phyloP scores from a whole-genome alignment of 2,888 invertebrate species.

The Slavum lentiscoides region DNA sequence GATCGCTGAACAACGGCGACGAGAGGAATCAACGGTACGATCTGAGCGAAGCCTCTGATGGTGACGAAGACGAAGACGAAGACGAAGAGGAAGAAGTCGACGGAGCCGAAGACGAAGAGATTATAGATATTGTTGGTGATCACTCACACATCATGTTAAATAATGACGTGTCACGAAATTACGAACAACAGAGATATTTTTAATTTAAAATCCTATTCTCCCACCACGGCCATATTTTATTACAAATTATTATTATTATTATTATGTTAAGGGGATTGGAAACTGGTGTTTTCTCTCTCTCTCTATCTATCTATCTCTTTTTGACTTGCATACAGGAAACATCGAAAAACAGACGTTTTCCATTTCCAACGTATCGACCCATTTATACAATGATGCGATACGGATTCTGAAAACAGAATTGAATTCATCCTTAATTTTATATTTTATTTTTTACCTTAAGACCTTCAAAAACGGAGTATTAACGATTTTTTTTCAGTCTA shows the following conservation, averaged over 20 bases:
- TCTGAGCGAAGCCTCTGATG: conserved; percentile 21
- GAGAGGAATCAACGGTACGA: conserved; percentile 28
- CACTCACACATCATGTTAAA: conserved; percentile 20
- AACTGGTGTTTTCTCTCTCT: too few species aligned
- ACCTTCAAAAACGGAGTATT: too few species aligned
- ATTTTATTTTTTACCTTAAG: too few species aligned
- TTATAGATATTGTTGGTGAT: conserved; percentile 58
- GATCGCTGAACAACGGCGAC: conserved; percentile 17
- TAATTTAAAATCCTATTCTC: neutral
- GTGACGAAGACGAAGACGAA: conserved; percentile 40
- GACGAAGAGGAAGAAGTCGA: conserved; percentile 51
- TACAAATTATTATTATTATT: neutral
- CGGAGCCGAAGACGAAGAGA: conserved; percentile 57
- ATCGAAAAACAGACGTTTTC: too few species aligned
- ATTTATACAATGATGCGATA: too few species aligned
- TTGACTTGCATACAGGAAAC: too few species aligned
- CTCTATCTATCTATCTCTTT: too few species aligned
- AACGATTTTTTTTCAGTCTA: too few species aligned
- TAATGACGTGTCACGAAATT: conserved; percentile 19
- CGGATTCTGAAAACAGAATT: too few species aligned
- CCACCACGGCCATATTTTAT: neutral
- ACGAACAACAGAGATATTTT: conserved; percentile 38
- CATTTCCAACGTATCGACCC: too few species aligned
- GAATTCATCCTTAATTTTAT: too few species aligned
- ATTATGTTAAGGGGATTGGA: too few species aligned